Conservation (phyloP, 2,888 invertebrate species). For the Drosophila neotestacea region DNA sequence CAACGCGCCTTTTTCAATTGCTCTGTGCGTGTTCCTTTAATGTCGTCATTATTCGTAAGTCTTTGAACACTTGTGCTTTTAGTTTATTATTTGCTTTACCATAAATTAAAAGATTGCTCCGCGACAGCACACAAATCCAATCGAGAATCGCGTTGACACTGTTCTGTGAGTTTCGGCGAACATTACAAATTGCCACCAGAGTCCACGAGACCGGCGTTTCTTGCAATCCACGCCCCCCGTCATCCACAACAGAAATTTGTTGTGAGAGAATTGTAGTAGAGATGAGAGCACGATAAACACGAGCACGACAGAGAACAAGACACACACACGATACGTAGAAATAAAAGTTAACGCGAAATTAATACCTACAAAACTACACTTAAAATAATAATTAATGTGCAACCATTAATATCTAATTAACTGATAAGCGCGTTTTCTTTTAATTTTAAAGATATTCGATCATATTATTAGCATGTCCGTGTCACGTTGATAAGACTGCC, state of each 20-base stretch:
- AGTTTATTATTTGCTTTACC: slow-evolving; percentile 31
- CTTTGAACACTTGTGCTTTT: slow-evolving; percentile 32
- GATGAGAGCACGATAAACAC: slow-evolving; percentile 31
- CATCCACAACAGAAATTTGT: slow-evolving; percentile 1
- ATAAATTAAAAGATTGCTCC: slow-evolving; percentile 19
- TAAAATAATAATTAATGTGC: not conserved
- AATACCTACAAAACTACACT: too few relatives aligned
- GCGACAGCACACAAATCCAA: slow-evolving; percentile 33
- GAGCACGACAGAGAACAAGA: not conserved
- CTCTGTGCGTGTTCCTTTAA: slow-evolving; percentile 7
- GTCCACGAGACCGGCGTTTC: slow-evolving; percentile 70
- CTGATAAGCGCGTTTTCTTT: not conserved
- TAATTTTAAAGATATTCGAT: not conserved
- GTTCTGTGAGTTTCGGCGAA: slow-evolving; percentile 36
- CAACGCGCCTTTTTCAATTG: slow-evolving; percentile 11
- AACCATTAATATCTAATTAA: not conserved
- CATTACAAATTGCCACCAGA: slow-evolving; percentile 46
- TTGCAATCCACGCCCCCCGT: slow-evolving; percentile 34
- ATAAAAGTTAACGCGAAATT: not conserved
- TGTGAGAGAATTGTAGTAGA: slow-evolving; percentile 28
- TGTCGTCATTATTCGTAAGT: slow-evolving; percentile 13
- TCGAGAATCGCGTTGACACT: slow-evolving; percentile 52
- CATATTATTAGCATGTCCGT: not conserved
- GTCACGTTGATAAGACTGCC: slow-evolving; percentile 7
- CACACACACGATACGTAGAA: not conserved